A percentile compares a stretch with the other conserved stretches of the same genome.
These are phyloP conservation scores for Numenius arquata DNA, from an alignment of 2,113 vertebrate genomes.

Conservation along the genomic window DNA sequence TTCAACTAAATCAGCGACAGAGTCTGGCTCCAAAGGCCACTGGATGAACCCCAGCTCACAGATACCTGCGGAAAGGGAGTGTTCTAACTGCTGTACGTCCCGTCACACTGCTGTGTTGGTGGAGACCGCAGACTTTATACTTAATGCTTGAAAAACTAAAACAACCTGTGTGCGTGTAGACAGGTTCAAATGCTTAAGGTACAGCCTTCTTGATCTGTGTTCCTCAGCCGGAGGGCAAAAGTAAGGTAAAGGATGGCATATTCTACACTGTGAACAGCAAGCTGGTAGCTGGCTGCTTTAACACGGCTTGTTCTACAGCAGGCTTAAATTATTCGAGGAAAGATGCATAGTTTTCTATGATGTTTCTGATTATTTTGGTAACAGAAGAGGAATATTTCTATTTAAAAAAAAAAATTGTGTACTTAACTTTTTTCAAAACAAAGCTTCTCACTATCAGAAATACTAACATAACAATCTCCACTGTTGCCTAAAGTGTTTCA, in stretches of 20 bases:
- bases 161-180: background rate
- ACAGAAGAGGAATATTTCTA: conserved; percentile 35
- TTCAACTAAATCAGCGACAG: background rate
- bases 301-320: background rate
- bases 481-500: background rate
- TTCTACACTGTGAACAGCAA: conserved; percentile 32
- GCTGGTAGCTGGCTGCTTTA: background rate
- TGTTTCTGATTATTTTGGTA: conserved; percentile 54
- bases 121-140: background rate
- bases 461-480: background rate
- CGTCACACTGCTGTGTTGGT: rapidly evolving
- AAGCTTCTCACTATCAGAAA: background rate
- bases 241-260: background rate
- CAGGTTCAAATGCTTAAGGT: background rate
- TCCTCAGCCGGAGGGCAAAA: background rate
- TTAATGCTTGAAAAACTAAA: background rate
- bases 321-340: background rate
- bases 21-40: background rate
- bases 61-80: background rate
- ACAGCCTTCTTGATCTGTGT: background rate
- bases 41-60: background rate
- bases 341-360: conserved; percentile 38
- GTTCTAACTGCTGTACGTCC: rapidly evolving
- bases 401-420: background rate
- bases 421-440: conserved; percentile 17